Conservation (phyloP, 1,140 invertebrate species). For the Ctenoplectra terminalis region DNA sequence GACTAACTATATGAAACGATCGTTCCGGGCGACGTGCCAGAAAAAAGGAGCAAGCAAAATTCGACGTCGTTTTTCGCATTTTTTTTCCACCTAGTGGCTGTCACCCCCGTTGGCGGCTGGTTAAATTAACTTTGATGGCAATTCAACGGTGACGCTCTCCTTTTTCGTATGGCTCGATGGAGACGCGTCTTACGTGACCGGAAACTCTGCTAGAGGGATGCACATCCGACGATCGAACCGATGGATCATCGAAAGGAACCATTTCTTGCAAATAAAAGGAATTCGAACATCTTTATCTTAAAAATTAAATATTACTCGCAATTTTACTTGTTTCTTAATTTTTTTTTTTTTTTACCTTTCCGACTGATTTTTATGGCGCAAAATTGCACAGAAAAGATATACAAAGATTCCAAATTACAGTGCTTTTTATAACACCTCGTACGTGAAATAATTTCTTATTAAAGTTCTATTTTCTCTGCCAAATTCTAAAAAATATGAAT, state of each 20-base stretch:
- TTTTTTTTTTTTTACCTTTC: too few species aligned
- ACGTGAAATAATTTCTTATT: too few species aligned
- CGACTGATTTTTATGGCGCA: too few species aligned
- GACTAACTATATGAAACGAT: not conserved
- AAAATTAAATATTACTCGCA: too few species aligned
- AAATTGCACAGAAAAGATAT: too few species aligned
- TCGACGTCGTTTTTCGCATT: not conserved
- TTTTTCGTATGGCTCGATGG: not conserved
- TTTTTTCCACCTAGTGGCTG: not conserved
- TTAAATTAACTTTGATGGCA: conserved; percentile 12
- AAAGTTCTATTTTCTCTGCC: too few species aligned
- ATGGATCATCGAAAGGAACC: not conserved
- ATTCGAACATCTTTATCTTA: too few species aligned
- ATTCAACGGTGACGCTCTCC: not conserved
- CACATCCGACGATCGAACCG: not conserved
- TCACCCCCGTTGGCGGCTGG: not conserved
- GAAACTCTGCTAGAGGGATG: not conserved
- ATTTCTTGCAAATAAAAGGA: too few species aligned
- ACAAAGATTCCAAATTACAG: too few species aligned
- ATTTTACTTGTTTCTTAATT: too few species aligned
- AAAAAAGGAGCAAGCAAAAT: not conserved
- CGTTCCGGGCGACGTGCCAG: not conserved
- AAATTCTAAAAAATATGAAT: too few species aligned
- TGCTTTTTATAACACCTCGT: too few species aligned
- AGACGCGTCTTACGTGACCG: conserved; percentile 10